Evolutionary conservation across 2,888 invertebrate genomes (phyloP).

Genomic region (Minunthozetes semirufus): DNA sequence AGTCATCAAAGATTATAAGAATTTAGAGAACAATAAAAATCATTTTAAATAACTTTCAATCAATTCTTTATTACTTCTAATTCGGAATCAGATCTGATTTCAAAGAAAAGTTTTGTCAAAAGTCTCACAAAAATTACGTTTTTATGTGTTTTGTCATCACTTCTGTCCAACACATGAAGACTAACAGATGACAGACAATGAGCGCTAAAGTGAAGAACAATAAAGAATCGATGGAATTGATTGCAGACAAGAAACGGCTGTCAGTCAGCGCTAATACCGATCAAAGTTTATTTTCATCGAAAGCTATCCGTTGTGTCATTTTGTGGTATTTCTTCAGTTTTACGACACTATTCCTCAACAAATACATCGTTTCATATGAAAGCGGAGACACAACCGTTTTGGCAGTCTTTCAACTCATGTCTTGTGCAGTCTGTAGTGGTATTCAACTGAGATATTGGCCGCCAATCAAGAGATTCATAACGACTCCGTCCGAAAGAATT

Average conservation of each 20-base stretch:
- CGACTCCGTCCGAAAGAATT: neutral
- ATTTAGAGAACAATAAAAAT: no score
- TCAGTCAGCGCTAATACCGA: no score
- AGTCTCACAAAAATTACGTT: no score
- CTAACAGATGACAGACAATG: no score
- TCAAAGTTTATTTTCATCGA: neutral
- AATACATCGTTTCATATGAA: slow-evolving; percentile 65
- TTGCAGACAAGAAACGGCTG: no score
- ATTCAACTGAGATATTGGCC: slow-evolving; percentile 64
- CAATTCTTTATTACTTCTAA: no score
- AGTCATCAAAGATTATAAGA: neutral
- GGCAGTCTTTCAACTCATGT: slow-evolving; percentile 67
- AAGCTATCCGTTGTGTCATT: slow-evolving; percentile 23
- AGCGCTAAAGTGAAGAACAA: no score
- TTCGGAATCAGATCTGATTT: neutral
- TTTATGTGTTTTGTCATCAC: no score
- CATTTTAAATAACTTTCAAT: no score
- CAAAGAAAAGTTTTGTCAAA: neutral
- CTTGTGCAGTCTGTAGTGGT: slow-evolving; percentile 66
- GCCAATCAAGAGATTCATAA: neutral
- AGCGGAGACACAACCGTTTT: slow-evolving; percentile 65
- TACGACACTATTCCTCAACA: slow-evolving; percentile 68
- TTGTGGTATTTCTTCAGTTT: slow-evolving; percentile 67
- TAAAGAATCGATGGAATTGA: no score
- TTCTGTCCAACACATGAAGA: no score